These are phyloP conservation scores for Ophion ventricosus DNA, from an alignment of 2,888 invertebrate genomes.

Conservation along the genomic window DNA sequence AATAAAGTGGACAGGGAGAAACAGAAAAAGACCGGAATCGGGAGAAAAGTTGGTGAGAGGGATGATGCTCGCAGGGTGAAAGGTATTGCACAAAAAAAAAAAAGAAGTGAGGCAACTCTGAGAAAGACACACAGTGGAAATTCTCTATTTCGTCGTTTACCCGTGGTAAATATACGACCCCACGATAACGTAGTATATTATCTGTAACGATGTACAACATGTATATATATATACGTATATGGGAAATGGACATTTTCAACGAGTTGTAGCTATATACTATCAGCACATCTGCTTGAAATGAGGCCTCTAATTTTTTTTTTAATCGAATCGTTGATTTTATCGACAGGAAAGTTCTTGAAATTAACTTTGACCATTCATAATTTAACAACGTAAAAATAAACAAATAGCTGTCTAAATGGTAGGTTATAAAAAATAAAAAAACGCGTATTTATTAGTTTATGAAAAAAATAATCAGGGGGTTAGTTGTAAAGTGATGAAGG, in stretches of 20 bases:
- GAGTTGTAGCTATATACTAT: neutral
- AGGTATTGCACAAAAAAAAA: slow-evolving; percentile 36
- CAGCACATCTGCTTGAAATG: neutral
- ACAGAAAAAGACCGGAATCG: slow-evolving; percentile 25
- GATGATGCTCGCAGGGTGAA: slow-evolving; percentile 23
- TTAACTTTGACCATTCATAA: no score
- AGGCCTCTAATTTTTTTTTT: neutral
- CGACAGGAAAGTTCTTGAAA: neutral
- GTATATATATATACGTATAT: neutral
- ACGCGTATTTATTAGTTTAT: no score
- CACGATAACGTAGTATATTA: slow-evolving; percentile 58
- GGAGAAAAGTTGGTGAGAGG: slow-evolving; percentile 55
- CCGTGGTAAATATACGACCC: slow-evolving; percentile 59
- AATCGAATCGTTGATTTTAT: neutral
- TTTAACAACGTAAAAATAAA: no score
- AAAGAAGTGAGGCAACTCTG: slow-evolving; percentile 34
- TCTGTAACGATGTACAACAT: slow-evolving; percentile 43
- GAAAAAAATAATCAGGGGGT: no score
- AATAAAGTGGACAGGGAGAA: slow-evolving; percentile 43
- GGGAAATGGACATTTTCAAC: neutral
- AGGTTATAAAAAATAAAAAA: no score
- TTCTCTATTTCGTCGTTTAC: slow-evolving; percentile 62
- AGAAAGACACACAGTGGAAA: slow-evolving; percentile 51
- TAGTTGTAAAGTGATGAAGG: no score
- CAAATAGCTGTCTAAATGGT: no score